Percentiles rank a stretch among this genome's conserved stretches.
Evolutionary conservation across 2,113 vertebrate species (phyloP).

Genomic region (Sinocyclocheilus grahami): DNA sequence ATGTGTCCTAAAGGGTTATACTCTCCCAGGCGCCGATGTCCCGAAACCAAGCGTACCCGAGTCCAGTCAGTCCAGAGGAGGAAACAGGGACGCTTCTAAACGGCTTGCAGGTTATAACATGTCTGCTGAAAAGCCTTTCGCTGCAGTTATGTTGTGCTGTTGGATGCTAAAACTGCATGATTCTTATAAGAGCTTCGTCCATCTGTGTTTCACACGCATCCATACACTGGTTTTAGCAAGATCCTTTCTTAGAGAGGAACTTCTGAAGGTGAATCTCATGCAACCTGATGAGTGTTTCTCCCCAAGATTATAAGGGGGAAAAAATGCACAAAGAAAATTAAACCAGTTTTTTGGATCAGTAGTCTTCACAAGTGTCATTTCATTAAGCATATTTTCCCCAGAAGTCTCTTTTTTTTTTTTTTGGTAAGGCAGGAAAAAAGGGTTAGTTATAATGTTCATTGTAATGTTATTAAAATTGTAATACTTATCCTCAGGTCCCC

Average conservation of each 20-base stretch:
- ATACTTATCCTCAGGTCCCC: no score
- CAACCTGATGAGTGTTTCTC: not conserved
- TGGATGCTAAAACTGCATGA: conserved; percentile 32
- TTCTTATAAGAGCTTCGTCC: not conserved
- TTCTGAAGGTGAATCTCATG: conserved; percentile 1
- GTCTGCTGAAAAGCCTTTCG: not conserved
- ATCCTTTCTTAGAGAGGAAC: not conserved
- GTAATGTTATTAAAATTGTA: no score
- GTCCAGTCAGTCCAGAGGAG: conserved; percentile 83
- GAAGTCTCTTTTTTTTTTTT: no score
- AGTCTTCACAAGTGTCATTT: no score
- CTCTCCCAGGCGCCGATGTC: conserved; percentile 77
- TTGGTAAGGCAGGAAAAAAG: no score
- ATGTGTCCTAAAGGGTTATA: conserved; percentile 7
- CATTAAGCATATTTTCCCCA: no score
- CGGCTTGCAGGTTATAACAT: conserved; percentile 72
- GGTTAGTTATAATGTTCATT: no score
- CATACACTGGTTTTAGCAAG: not conserved
- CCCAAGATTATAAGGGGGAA: not conserved
- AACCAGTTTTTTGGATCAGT: no score
- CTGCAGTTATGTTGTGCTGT: not conserved
- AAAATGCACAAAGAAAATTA: not conserved
- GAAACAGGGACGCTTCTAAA: conserved; percentile 80
- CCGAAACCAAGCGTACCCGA: conserved; percentile 81
- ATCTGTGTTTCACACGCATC: not conserved